Evolutionary conservation across 2,888 invertebrate species (phyloP).

Genomic region (Colletes collaris): DNA sequence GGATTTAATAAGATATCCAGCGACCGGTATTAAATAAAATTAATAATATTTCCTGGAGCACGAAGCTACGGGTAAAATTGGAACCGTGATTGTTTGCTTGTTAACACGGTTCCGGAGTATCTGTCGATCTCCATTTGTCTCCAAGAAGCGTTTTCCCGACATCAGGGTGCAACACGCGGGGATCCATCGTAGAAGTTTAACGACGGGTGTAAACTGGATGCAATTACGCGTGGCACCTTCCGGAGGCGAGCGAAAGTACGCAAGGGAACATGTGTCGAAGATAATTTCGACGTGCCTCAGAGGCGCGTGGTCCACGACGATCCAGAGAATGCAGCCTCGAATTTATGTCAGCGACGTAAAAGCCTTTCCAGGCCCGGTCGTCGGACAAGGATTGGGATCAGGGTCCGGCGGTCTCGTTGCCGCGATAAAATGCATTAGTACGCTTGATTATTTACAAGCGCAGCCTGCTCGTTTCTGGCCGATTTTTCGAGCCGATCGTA

Average conservation of each 20-base stretch:
- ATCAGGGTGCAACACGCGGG: too few species aligned
- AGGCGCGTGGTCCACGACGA: slow-evolving; percentile 29
- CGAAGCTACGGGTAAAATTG: too few species aligned
- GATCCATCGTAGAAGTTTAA: slow-evolving; percentile 61
- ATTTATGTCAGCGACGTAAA: slow-evolving; percentile 73
- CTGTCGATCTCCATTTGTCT: background rate
- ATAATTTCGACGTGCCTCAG: slow-evolving; percentile 71
- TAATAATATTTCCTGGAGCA: too few species aligned
- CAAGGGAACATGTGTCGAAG: slow-evolving; percentile 74
- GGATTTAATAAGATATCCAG: too few species aligned
- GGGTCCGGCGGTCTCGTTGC: slow-evolving; percentile 52
- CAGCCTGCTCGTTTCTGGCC: slow-evolving; percentile 71
- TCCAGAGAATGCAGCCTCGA: slow-evolving; percentile 63
- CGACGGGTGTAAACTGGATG: slow-evolving; percentile 60
- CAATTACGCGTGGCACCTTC: slow-evolving; percentile 61
- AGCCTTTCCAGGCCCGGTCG: slow-evolving; percentile 21
- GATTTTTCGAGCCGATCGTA: slow-evolving; percentile 72
- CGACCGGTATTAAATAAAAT: too few species aligned
- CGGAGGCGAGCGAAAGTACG: slow-evolving; percentile 64
- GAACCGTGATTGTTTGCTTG: too few species aligned
- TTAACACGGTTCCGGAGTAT: background rate
- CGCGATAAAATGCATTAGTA: slow-evolving; percentile 76
- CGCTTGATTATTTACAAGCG: slow-evolving; percentile 76
- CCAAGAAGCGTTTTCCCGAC: too few species aligned
- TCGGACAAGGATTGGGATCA: slow-evolving; percentile 11